Conservation (phyloP, 2,113 vertebrate genomes). For the Pholis gunnellus region DNA sequence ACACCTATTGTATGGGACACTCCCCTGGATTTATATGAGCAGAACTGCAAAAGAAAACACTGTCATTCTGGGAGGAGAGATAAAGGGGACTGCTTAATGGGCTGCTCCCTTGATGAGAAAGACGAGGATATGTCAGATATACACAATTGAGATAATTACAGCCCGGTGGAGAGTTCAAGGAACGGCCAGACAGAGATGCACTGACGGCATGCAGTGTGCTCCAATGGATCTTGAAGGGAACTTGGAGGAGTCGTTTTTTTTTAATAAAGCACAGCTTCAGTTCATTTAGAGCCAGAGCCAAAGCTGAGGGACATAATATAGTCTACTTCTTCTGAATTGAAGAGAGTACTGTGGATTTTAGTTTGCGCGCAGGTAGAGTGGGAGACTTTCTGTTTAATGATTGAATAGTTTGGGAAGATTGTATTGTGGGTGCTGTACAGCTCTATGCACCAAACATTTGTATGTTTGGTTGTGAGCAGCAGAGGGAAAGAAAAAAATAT, state of each 20-base stretch:
- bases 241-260: slow-evolving; percentile 52
- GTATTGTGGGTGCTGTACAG: background rate
- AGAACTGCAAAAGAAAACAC: background rate
- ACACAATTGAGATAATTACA: slow-evolving; percentile 9
- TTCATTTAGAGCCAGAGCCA: slow-evolving; percentile 49
- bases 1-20: slow-evolving; percentile 16
- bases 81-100: slow-evolving; percentile 10
- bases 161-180: slow-evolving; percentile 4
- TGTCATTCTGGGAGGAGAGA: slow-evolving; percentile 1
- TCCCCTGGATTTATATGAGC: slow-evolving; percentile 11
- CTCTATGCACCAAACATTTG: background rate
- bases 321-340: slow-evolving; percentile 71
- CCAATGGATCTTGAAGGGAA: slow-evolving; percentile 42
- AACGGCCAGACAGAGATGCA: slow-evolving; percentile 2
- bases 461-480: background rate
- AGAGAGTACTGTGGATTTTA: background rate
- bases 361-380: background rate
- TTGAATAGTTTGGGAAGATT: background rate
- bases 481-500: background rate
- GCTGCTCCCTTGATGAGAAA: slow-evolving; percentile 29
- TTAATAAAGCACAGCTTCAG: slow-evolving; percentile 42
- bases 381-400: background rate
- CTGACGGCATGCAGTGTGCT: background rate
- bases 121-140: slow-evolving; percentile 14
- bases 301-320: slow-evolving; percentile 57